phyloP scores from a whole-genome alignment of 2,888 invertebrate genomes.

The Axea sp. region DNA sequence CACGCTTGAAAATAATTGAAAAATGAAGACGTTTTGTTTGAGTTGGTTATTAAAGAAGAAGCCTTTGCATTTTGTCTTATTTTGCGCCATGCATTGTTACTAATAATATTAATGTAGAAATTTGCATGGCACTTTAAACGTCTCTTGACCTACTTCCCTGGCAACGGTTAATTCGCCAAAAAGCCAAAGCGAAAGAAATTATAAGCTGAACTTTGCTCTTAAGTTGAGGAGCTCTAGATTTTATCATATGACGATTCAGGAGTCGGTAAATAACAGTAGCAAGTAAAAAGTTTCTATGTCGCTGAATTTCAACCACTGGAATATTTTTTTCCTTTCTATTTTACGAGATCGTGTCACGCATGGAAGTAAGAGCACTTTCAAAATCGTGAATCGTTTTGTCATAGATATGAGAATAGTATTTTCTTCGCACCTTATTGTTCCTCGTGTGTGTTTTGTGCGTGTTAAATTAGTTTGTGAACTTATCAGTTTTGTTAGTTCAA shows the following conservation, averaged over 20 bases:
- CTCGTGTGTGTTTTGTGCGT: no score
- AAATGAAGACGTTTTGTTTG: conserved; percentile 15
- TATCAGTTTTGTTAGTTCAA: no score
- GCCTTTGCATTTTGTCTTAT: conserved; percentile 12
- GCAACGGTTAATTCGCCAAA: conserved; percentile 54
- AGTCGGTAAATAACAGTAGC: conserved; percentile 52
- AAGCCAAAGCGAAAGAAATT: conserved; percentile 54
- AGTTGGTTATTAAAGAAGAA: conserved; percentile 14
- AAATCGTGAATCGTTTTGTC: conserved; percentile 24
- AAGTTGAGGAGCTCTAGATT: conserved; percentile 52
- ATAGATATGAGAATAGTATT: conserved; percentile 14
- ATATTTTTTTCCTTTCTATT: conserved; percentile 35
- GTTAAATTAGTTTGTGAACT: no score
- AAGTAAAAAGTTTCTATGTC: conserved; percentile 51
- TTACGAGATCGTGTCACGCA: conserved; percentile 19
- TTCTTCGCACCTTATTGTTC: no score
- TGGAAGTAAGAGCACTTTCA: background rate
- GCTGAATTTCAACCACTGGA: conserved; percentile 33
- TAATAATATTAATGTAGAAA: conserved; percentile 54
- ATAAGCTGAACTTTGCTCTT: conserved; percentile 55
- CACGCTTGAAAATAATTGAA: conserved; percentile 5
- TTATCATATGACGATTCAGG: conserved; percentile 58
- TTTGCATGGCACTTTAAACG: conserved; percentile 52
- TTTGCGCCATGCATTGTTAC: conserved; percentile 40
- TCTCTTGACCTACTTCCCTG: conserved; percentile 50